Evolutionary conservation across 1,140 invertebrate species (phyloP).

Genomic region (Drosophila bocki): DNA sequence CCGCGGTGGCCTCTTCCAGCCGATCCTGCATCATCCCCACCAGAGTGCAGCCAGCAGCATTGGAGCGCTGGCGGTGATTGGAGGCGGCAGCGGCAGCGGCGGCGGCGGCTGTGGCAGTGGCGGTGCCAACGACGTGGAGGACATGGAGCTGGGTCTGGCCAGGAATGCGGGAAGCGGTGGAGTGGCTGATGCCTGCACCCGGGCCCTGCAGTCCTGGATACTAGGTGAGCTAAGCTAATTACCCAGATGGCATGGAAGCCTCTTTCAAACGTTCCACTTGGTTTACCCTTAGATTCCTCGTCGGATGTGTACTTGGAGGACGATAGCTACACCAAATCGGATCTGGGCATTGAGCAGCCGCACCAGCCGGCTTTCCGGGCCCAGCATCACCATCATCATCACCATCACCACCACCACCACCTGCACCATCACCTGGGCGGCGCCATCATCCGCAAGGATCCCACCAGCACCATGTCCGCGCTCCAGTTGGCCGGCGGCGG

Average conservation of each 20-base stretch:
- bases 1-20: constrained; percentile 63
- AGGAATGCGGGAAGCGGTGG: constrained; percentile 54
- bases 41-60: constrained; percentile 51
- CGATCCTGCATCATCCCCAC: constrained; percentile 70
- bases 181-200: constrained; percentile 49
- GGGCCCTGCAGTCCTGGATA: constrained; percentile 75
- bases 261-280: not conserved
- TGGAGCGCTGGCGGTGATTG: constrained; percentile 40
- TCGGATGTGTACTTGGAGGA: constrained; percentile 83
- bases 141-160: constrained; percentile 70
- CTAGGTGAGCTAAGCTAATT: constrained; percentile 42
- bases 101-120: constrained; percentile 14
- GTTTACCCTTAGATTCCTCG: constrained; percentile 60
- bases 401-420: constrained; percentile 65
- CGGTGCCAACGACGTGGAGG: constrained; percentile 60
- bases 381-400: constrained; percentile 66
- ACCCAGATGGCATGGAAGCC: not conserved
- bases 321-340: constrained; percentile 83
- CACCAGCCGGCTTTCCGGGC: constrained; percentile 55
- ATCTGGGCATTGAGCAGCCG: constrained; percentile 77
- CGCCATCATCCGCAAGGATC: constrained; percentile 86
- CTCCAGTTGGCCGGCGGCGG: constrained; percentile 85
- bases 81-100: constrained; percentile 15
- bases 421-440: constrained; percentile 55
- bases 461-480: constrained; percentile 87